A percentile compares a stretch with the other conserved stretches of the same genome.
Evolutionary conservation across 2,888 invertebrate genomes (phyloP).

Genomic region (Mythimna vitellina): DNA sequence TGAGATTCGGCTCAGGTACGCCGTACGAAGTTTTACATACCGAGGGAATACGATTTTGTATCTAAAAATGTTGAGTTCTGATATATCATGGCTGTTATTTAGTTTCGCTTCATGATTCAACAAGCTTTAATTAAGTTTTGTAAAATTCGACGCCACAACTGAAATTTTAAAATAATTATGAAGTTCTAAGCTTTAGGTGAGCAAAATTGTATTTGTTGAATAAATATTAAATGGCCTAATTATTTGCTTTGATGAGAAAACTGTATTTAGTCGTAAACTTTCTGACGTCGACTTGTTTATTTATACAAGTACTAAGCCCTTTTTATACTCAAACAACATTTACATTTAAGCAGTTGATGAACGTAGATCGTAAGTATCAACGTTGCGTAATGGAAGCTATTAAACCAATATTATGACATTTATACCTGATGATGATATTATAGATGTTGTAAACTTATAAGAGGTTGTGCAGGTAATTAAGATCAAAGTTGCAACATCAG

Average conservation of each 20-base stretch:
- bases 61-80: slow-evolving; percentile 16
- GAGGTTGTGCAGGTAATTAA: slow-evolving; percentile 31
- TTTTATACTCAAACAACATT: slow-evolving; percentile 27
- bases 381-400: slow-evolving; percentile 34
- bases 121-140: slow-evolving; percentile 21
- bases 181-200: slow-evolving; percentile 38
- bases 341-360: slow-evolving; percentile 21
- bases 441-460: slow-evolving; percentile 22
- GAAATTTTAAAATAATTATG: slow-evolving; percentile 39
- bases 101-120: slow-evolving; percentile 11
- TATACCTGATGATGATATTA: slow-evolving; percentile 29
- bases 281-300: slow-evolving; percentile 14
- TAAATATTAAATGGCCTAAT: slow-evolving; percentile 54
- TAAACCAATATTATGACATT: slow-evolving; percentile 47
- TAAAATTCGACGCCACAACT: slow-evolving; percentile 1
- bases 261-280: slow-evolving; percentile 40
- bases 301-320: slow-evolving; percentile 12
- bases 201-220: slow-evolving; percentile 45
- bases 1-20: slow-evolving; percentile 84
- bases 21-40: slow-evolving; percentile 67
- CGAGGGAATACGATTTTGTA: slow-evolving; percentile 39
- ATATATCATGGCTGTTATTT: not conserved
- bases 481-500: slow-evolving; percentile 31
- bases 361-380: slow-evolving; percentile 18
- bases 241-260: slow-evolving; percentile 52